Conservation (phyloP, 1,140 invertebrate species). For the Meloidogyne exigua region DNA sequence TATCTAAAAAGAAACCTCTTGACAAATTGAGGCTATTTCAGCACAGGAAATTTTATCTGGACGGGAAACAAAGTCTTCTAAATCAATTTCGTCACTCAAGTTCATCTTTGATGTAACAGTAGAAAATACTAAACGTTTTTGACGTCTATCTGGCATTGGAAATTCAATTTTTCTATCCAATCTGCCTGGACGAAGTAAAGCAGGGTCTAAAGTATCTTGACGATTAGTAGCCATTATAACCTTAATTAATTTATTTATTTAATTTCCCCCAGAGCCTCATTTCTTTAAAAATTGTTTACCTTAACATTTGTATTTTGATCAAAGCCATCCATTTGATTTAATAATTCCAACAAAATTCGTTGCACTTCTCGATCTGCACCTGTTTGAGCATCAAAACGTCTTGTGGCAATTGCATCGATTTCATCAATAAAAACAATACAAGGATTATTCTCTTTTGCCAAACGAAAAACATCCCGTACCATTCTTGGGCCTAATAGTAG, state of each 20-base stretch:
- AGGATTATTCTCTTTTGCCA: slow-evolving; percentile 97
- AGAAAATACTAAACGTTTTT: slow-evolving; percentile 95
- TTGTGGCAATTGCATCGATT: slow-evolving; percentile 57
- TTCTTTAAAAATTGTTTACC: slow-evolving; percentile 68
- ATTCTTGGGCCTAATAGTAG: slow-evolving; percentile 80
- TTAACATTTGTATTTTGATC: slow-evolving; percentile 99
- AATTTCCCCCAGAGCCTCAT: too few relatives aligned
- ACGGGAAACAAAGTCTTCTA: slow-evolving; percentile 96
- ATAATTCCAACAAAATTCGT: slow-evolving; percentile 88
- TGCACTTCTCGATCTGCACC: slow-evolving; percentile 95
- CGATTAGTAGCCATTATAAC: slow-evolving; percentile 99
- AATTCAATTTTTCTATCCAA: slow-evolving; percentile 99
- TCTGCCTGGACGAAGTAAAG: slow-evolving; percentile 89
- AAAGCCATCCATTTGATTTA: slow-evolving; percentile 99
- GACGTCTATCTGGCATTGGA: slow-evolving; percentile 90
- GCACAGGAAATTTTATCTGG: slow-evolving; percentile 97
- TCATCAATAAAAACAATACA: slow-evolving; percentile 78
- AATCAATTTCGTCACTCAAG: slow-evolving; percentile 96
- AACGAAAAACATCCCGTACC: slow-evolving; percentile 96
- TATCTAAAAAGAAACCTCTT: slow-evolving; percentile 75
- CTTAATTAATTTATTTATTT: slow-evolving; percentile 66
- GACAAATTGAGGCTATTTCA: slow-evolving; percentile 98
- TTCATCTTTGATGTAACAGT: slow-evolving; percentile 99
- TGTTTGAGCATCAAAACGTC: slow-evolving; percentile 69
- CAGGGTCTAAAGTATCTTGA: slow-evolving; percentile 96